Evolutionary conservation across 2,113 vertebrate species (phyloP), one percentile per base, ranked within the genome.

Genomic region (Tetrax tetrax): DNA sequence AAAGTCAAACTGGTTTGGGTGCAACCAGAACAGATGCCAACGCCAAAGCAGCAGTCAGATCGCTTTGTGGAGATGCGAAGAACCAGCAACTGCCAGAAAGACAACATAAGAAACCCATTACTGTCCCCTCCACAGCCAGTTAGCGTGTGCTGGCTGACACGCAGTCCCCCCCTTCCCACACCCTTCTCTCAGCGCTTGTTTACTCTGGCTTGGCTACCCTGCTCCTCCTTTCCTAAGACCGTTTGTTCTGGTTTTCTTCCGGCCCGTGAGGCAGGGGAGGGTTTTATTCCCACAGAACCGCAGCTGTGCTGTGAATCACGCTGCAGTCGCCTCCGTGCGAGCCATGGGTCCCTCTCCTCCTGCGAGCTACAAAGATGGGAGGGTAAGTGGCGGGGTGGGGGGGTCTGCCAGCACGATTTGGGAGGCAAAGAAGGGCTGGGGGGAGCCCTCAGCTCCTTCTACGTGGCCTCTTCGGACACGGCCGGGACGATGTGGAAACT

Each of bases 291-390:
- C 96, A 97, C 96, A 95, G 94, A 63, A 14, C 24, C 43, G 12
- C 96, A 96, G 96, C 95, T 96, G 96, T 78, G 92, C 90, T 96
- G 47, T 94, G 96, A 96, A 96, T 93, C 92, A 92, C 64, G 1
- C 85, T 24, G 76, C 72, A 2, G n/a, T 7, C 12, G 8, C 84
- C 74, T 72, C 74, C 8, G 1, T 20, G 78, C 16, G 21, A 88
- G 89, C 91, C 8, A 1, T 17, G 24, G 10, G 27, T 24, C 93
- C 93, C 29, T 35, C 90, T 86, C 95, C 87, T 53, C 89, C 85
- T 48, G 69, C 28, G 12, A 9, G 48, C 53, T 12, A 9, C 60
- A 9, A 3, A 33, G 57, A 4, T 43, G 5, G 71, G 54, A 63
- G 57, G 45, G 33, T 15, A 38, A 11, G 2, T 6, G 21, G 19